Conservation (phyloP, 2,113 vertebrate genomes). For the Hystrix brachyura region DNA sequence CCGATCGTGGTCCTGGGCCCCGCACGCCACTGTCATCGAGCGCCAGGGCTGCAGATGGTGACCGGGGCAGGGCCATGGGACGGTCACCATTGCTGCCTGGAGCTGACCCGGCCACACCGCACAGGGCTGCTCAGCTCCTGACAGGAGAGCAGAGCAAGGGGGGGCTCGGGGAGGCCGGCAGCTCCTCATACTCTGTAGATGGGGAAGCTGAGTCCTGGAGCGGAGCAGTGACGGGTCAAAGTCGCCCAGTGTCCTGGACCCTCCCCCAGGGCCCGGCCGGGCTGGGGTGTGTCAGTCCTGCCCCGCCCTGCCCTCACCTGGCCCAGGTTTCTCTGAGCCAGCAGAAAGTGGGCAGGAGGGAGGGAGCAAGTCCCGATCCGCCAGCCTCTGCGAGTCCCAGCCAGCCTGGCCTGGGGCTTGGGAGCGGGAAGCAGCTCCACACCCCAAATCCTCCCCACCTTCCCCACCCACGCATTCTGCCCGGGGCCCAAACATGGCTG, state of each 20-base stretch:
- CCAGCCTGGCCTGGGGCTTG: constrained; percentile 54
- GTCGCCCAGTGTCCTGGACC: neutral
- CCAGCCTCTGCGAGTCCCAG: constrained; percentile 47
- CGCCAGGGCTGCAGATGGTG: too few relatives aligned
- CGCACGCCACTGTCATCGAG: too few relatives aligned
- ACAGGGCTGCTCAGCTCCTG: accelerated
- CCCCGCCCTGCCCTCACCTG: neutral
- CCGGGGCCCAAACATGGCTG: constrained; percentile 78
- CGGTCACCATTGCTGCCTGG: accelerated
- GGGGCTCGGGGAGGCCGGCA: neutral
- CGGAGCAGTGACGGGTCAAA: too few relatives aligned
- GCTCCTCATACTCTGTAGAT: neutral
- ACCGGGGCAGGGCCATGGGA: neutral
- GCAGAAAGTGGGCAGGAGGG: neutral
- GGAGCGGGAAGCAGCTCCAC: constrained; percentile 55
- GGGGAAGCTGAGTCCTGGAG: neutral
- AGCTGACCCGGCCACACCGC: neutral
- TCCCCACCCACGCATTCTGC: constrained; percentile 70
- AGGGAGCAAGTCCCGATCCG: constrained; percentile 66
- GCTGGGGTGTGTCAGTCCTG: neutral
- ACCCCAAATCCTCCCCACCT: constrained; percentile 67
- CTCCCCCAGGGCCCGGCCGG: neutral
- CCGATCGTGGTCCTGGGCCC: neutral
- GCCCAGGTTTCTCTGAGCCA: constrained; percentile 48
- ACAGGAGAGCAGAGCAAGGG: neutral